Evolutionary conservation across 1,140 invertebrate species (phyloP).

Genomic region (Thalassaphorura encarpata): DNA sequence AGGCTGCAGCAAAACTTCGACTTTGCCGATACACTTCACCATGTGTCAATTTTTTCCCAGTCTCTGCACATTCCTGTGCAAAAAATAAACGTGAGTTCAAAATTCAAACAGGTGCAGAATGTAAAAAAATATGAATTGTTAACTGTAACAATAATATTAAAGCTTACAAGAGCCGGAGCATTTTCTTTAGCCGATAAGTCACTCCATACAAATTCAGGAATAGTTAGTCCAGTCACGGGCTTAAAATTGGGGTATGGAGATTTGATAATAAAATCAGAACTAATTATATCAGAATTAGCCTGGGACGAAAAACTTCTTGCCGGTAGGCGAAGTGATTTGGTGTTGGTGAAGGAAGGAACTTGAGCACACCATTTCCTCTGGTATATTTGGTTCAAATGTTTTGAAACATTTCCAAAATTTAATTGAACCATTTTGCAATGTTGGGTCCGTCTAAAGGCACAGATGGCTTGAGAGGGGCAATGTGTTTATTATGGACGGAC

Average conservation of each 20-base stretch:
- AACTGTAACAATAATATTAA: too few relatives aligned
- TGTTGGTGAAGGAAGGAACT: too few relatives aligned
- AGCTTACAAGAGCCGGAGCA: constrained; percentile 15
- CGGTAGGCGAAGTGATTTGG: too few relatives aligned
- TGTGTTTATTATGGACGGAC: too few relatives aligned
- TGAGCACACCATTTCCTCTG: too few relatives aligned
- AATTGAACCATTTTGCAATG: too few relatives aligned
- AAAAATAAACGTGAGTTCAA: background rate
- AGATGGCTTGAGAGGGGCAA: too few relatives aligned
- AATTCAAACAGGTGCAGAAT: background rate
- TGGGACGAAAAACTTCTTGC: background rate
- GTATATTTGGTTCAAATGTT: too few relatives aligned
- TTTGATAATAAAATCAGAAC: background rate
- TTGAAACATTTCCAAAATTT: too few relatives aligned
- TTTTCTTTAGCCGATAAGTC: constrained; percentile 7
- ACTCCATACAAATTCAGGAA: constrained; percentile 22
- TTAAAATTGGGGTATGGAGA: background rate
- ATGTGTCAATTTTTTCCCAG: constrained; percentile 23
- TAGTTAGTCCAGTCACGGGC: background rate
- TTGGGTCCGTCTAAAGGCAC: too few relatives aligned
- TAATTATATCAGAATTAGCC: too few relatives aligned
- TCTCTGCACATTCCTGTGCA: constrained; percentile 16
- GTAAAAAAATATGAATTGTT: background rate
- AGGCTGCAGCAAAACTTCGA: constrained; percentile 17
- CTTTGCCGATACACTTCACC: constrained; percentile 15